phyloP scores from a whole-genome alignment of 1,140 invertebrate species.

The Drosophila athabasca region DNA sequence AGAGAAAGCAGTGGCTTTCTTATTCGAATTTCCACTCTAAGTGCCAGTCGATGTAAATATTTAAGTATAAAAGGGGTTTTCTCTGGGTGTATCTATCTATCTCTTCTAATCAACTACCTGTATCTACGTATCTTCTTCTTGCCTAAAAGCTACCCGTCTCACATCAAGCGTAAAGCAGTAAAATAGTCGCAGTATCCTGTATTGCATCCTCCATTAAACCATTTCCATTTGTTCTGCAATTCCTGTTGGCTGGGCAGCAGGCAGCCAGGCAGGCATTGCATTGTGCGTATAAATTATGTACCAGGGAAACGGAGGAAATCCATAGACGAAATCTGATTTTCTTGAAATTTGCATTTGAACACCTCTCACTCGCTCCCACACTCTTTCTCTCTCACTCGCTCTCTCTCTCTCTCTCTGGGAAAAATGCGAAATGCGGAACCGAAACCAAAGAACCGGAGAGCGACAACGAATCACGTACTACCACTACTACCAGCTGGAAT shows the following conservation, averaged over 20 bases:
- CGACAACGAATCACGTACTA: slow-evolving; percentile 69
- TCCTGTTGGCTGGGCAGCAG: slow-evolving; percentile 23
- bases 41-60: too few relatives aligned
- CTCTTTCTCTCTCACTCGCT: too few relatives aligned
- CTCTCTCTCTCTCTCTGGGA: slow-evolving; percentile 26
- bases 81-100: too few relatives aligned
- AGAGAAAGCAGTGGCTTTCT: too few relatives aligned
- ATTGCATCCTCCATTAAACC: slow-evolving; percentile 41
- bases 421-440: slow-evolving; percentile 58
- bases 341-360: slow-evolving; percentile 73
- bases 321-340: slow-evolving; percentile 66
- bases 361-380: slow-evolving; percentile 10
- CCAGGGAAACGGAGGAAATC: slow-evolving; percentile 31
- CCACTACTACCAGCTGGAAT: slow-evolving; percentile 8
- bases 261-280: slow-evolving; percentile 23
- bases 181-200: slow-evolving; percentile 18
- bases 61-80: too few relatives aligned
- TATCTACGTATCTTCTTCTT: neutral
- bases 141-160: neutral
- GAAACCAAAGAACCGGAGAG: slow-evolving; percentile 35
- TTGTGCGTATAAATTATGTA: slow-evolving; percentile 72
- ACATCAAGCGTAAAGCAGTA: too few relatives aligned
- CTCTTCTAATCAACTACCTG: too few relatives aligned
- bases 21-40: too few relatives aligned
- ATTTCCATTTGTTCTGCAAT: slow-evolving; percentile 33